Evolutionary conservation across 2,113 vertebrate genomes (phyloP).

Genomic region (Takifugu bimaculatus): DNA sequence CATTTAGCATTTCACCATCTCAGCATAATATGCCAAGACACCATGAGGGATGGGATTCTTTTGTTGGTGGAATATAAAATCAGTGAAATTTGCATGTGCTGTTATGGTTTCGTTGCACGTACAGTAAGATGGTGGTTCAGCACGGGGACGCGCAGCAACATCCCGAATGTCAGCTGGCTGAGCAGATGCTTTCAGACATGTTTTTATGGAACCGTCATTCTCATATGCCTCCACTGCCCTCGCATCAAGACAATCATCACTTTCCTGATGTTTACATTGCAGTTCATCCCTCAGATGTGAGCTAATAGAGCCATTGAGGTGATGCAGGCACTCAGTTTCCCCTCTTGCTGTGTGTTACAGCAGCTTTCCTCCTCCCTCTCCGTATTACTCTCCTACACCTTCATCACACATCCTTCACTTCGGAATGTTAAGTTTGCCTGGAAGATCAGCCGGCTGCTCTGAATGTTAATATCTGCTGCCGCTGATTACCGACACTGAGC

Average conservation of each 20-base stretch:
- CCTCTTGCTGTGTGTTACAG: constrained; percentile 19
- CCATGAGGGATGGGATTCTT: constrained; percentile 23
- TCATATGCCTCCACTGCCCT: constrained; percentile 36
- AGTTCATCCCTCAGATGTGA: constrained; percentile 38
- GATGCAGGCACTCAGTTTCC: constrained; percentile 39
- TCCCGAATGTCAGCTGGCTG: too few relatives aligned
- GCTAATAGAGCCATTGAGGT: constrained; percentile 44
- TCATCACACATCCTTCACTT: constrained; percentile 15
- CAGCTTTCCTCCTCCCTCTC: constrained; percentile 27
- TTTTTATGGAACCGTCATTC: constrained; percentile 29
- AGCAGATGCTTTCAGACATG: constrained; percentile 33
- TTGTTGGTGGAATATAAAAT: constrained; percentile 55
- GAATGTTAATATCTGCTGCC: constrained; percentile 35
- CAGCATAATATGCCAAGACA: constrained; percentile 58
- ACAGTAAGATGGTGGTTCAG: constrained; percentile 25
- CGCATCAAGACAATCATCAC: constrained; percentile 34
- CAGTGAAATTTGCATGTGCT: constrained; percentile 16
- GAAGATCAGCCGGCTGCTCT: constrained; percentile 21
- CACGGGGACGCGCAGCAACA: neutral
- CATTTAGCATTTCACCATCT: constrained; percentile 57
- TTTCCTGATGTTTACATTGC: constrained; percentile 28
- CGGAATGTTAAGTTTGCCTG: constrained; percentile 17
- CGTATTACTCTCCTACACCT: neutral
- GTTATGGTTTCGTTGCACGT: neutral
- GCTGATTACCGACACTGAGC: constrained; percentile 8